These are phyloP conservation scores for Phymanthus crucifer DNA, from an alignment of 92 coral and sea anemone species.

Conservation along the genomic window DNA sequence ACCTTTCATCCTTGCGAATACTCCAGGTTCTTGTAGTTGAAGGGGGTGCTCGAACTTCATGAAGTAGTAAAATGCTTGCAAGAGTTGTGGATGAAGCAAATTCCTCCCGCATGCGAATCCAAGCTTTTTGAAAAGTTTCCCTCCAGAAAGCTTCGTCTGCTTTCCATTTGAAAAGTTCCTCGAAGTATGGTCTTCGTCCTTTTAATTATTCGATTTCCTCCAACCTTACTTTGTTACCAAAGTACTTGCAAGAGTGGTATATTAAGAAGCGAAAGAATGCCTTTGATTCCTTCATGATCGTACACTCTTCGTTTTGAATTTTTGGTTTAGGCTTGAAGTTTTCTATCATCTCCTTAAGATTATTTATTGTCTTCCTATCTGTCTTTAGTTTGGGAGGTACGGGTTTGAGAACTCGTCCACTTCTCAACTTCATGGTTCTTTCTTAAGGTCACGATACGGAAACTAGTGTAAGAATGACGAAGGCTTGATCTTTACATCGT, in stretches of 20 bases:
- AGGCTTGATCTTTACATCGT: neutral
- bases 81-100: neutral
- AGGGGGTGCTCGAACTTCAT: slow-evolving; percentile 1
- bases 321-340: neutral
- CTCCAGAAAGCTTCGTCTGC: neutral
- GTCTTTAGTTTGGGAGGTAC: neutral
- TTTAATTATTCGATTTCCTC: neutral
- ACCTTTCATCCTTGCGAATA: neutral
- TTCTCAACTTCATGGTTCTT: no score
- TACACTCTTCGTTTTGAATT: neutral
- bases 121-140: neutral
- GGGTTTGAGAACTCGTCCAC: neutral
- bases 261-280: neutral
- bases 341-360: neutral
- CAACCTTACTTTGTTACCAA: slow-evolving; percentile 7
- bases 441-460: neutral
- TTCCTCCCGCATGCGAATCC: neutral
- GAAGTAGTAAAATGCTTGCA: slow-evolving; percentile 1
- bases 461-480: neutral
- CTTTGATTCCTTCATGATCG: neutral
- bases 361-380: neutral
- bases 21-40: neutral
- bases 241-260: neutral
- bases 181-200: neutral
- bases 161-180: neutral